Base-by-base conservation (phyloP, 2,113 vertebrate species). In the Chaetops frenatus region DNA sequence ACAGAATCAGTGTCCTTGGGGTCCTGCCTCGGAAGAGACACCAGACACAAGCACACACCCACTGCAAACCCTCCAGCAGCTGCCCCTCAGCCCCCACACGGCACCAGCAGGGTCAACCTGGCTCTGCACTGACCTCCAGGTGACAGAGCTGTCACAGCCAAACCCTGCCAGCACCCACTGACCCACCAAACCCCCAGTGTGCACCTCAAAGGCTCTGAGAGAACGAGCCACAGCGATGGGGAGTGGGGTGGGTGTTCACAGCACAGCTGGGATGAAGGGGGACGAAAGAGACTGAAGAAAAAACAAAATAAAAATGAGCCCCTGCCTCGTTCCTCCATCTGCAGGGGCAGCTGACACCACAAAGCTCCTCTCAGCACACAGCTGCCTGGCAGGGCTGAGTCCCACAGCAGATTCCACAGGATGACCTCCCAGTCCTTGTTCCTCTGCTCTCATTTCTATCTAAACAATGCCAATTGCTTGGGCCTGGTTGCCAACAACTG, bases 381-480 rank as follows among this genome's bases (percentile, higher is more conserved):
- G 95, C 88, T 95, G 93, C 90, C 88, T 90, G 92, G 79, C 92
- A 94, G 79, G 72, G 61, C 86, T 64, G 72, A 71, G 60, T 90
- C 96, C 89, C 84, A 72, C 54, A 73, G 79, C 50, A 79, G 78
- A 93, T 96, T 94, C 94, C 94, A 69, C 64, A 58, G 62, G 27
- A 58, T 90, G 95, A 91, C 95, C 96, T 95, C 86, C 73, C 44
- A 76, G 91, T 45, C 86, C 94, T 87, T 81, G 88, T 6, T 92
- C 81, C 65, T 71, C 88, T 4, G 20, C 89, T 84, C 92, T 85
- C 54, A 16, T 57, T 93, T 90, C 66, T 91, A 86, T 94, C 91
- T 94, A 84, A 90, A 86, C 76, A 94, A 81, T 81, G 78, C 73
- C 89, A 88, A 72, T 79, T 56, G 89, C 89, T 61, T 12, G 83